phyloP scores from a whole-genome alignment of 2,113 vertebrate genomes.

The Anguilla rostrata region DNA sequence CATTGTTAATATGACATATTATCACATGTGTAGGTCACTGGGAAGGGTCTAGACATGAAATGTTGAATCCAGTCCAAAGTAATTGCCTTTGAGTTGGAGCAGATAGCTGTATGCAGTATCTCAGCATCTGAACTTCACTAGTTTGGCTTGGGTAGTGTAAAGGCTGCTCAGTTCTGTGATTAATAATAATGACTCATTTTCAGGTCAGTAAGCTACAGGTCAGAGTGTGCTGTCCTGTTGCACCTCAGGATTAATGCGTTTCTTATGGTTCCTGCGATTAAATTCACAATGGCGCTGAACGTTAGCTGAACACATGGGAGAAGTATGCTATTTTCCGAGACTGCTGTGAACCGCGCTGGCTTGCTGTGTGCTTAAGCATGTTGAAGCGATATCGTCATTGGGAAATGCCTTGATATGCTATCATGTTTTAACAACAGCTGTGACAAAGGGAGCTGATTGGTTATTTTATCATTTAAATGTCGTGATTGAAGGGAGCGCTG shows the following conservation, averaged over 20 bases:
- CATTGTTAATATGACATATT: neutral
- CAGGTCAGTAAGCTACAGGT: neutral
- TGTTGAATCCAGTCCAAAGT: neutral
- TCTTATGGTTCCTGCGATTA: neutral
- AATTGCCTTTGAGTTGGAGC: neutral
- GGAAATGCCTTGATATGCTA: neutral
- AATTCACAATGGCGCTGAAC: neutral
- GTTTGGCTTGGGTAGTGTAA: neutral
- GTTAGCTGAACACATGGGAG: neutral
- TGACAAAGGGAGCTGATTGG: neutral
- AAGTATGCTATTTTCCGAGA: neutral
- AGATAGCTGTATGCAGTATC: neutral
- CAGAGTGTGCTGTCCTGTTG: neutral
- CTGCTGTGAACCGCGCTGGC: neutral
- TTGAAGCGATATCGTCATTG: conserved; percentile 19
- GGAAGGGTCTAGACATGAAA: neutral
- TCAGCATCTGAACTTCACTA: neutral
- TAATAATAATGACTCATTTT: neutral
- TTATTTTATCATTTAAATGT: neutral
- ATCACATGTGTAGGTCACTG: neutral
- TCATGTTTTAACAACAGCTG: neutral
- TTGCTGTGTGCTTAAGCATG: conserved; percentile 6
- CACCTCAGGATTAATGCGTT: neutral
- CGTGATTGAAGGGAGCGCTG: neutral
- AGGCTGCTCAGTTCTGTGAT: neutral